Percentiles rank a stretch among this genome's conserved stretches.
Evolutionary conservation across 2,888 invertebrate species (phyloP).

Genomic region (Agriotes lineatus): DNA sequence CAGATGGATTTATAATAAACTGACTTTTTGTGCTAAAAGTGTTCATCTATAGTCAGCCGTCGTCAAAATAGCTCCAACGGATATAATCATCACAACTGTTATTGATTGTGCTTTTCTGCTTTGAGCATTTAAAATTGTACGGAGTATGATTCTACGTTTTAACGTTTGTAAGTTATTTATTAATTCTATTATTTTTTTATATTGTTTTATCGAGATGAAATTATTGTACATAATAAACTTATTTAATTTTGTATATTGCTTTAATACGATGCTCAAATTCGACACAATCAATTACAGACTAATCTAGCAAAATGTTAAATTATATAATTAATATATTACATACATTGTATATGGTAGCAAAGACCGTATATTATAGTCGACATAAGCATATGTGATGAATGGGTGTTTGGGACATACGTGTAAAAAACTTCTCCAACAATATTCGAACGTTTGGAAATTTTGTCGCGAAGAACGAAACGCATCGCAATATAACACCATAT

Average conservation of each 20-base stretch:
- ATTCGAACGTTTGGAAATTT: constrained; percentile 10
- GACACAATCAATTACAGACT: constrained; percentile 55
- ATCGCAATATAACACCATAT: constrained; percentile 29
- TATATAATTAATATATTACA: constrained; percentile 63
- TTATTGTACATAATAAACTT: constrained; percentile 24
- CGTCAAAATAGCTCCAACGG: constrained; percentile 56
- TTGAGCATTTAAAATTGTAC: constrained; percentile 42
- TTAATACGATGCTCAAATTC: constrained; percentile 41
- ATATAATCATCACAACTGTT: constrained; percentile 60
- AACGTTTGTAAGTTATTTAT: constrained; percentile 36
- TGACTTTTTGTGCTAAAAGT: constrained; percentile 61
- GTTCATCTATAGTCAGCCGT: constrained; percentile 64
- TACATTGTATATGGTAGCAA: constrained; percentile 63
- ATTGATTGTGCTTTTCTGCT: constrained; percentile 48
- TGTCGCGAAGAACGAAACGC: background rate
- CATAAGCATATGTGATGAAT: constrained; percentile 66
- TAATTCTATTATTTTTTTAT: constrained; percentile 38
- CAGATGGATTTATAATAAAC: constrained; percentile 46
- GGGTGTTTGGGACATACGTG: constrained; percentile 63
- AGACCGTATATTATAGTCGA: constrained; percentile 62
- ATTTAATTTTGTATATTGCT: constrained; percentile 36
- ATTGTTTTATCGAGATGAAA: constrained; percentile 18
- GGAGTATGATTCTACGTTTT: constrained; percentile 14
- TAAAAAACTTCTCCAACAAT: constrained; percentile 50
- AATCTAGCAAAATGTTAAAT: constrained; percentile 62